Conservation (phyloP, 2,888 invertebrate genomes). For the Noctua janthe region DNA sequence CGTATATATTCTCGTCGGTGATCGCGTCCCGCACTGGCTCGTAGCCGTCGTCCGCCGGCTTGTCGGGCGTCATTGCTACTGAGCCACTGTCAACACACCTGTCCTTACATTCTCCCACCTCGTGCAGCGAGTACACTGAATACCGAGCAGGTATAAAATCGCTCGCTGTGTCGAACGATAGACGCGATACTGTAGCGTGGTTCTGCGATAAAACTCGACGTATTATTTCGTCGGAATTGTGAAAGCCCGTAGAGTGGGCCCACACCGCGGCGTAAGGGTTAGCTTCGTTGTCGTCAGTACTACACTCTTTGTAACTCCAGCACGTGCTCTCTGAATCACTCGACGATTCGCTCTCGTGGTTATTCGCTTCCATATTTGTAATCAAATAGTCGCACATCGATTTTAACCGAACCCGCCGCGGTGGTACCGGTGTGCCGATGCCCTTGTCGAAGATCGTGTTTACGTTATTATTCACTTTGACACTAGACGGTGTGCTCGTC, state of each 20-base stretch:
- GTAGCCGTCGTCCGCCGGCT: constrained; percentile 86
- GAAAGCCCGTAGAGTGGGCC: constrained; percentile 87
- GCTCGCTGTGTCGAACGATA: constrained; percentile 84
- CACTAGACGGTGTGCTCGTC: constrained; percentile 81
- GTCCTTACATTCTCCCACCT: constrained; percentile 84
- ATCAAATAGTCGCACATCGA: constrained; percentile 61
- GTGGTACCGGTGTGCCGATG: constrained; percentile 79
- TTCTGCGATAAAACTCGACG: constrained; percentile 80
- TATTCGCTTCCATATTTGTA: constrained; percentile 65
- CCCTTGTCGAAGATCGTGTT: constrained; percentile 75
- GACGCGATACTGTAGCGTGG: constrained; percentile 82
- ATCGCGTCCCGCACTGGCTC: constrained; percentile 87
- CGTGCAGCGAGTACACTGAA: constrained; percentile 83
- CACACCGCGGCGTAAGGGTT: constrained; percentile 85
- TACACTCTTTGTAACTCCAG: constrained; percentile 88
- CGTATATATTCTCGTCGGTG: constrained; percentile 88
- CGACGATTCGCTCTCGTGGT: constrained; percentile 75
- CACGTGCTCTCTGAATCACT: constrained; percentile 87
- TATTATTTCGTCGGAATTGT: constrained; percentile 85
- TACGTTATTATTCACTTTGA: constrained; percentile 70
- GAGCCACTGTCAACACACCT: constrained; percentile 80
- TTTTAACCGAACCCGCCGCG: constrained; percentile 78
- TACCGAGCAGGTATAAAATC: constrained; percentile 82
- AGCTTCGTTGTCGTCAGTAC: constrained; percentile 76
- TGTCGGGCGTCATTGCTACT: constrained; percentile 87